A percentile compares a stretch with the other conserved stretches of the same genome.
These are phyloP conservation scores for Trigoniulus corallinus DNA, from an alignment of 1,140 invertebrate species.

Conservation along the genomic window DNA sequence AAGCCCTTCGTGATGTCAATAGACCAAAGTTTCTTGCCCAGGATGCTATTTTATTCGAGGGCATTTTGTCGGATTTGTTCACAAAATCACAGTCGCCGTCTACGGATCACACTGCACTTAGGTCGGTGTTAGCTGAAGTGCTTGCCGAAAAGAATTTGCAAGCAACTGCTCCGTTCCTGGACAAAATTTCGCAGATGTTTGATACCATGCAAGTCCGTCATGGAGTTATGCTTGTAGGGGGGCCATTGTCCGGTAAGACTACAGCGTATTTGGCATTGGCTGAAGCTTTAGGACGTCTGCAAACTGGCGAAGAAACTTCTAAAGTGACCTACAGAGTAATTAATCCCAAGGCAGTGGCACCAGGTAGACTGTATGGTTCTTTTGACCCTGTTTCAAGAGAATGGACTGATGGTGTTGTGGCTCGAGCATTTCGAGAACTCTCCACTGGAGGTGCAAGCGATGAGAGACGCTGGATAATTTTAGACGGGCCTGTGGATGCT, in stretches of 20 bases:
- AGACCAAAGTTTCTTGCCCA: slow-evolving; percentile 33
- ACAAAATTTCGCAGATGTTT: slow-evolving; percentile 49
- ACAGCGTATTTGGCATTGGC: slow-evolving; percentile 25
- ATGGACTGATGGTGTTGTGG: slow-evolving; percentile 72
- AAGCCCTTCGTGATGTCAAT: slow-evolving; percentile 35
- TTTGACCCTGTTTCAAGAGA: slow-evolving; percentile 82
- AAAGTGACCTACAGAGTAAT: too few relatives aligned
- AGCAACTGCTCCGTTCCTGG: slow-evolving; percentile 51
- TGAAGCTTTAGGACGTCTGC: slow-evolving; percentile 32
- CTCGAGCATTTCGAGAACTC: slow-evolving; percentile 74
- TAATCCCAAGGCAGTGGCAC: slow-evolving; percentile 84
- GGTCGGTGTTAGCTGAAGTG: slow-evolving; percentile 18
- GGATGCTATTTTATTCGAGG: slow-evolving; percentile 34
- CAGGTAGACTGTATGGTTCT: slow-evolving; percentile 80
- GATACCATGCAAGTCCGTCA: slow-evolving; percentile 38
- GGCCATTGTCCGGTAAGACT: slow-evolving; percentile 30
- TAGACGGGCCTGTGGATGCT: slow-evolving; percentile 40
- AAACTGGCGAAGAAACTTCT: slow-evolving; percentile 35
- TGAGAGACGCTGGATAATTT: slow-evolving; percentile 55
- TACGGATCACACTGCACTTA: slow-evolving; percentile 30
- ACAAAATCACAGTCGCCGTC: slow-evolving; percentile 29
- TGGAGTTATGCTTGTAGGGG: slow-evolving; percentile 38
- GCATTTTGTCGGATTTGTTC: slow-evolving; percentile 34
- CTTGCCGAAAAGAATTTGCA: slow-evolving; percentile 39
- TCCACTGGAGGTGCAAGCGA: slow-evolving; percentile 44